Base-by-base conservation (phyloP, 1,140 invertebrate species). In the Drosophila aff. region DNA sequence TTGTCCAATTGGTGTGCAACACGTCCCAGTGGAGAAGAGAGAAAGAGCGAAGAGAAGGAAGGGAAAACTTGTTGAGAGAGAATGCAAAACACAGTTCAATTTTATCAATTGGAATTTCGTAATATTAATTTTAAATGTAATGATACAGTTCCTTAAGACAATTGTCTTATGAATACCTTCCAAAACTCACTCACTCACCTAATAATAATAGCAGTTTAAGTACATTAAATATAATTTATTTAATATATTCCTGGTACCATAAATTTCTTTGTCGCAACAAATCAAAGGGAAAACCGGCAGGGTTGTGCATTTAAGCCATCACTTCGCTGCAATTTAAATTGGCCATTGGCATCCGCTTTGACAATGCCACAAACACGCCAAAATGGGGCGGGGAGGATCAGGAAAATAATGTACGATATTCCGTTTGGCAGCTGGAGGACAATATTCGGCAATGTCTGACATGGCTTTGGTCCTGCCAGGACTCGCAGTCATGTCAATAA, bases 401-500 rank as follows among this genome's bases (percentile, higher is more conserved):
- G 62, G 26, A 47, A 86, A 76, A 76, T 82, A 79, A 82, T 75
- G 66, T 57, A 68, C 59, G 68, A 63, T 71, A 74, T 77, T 80
- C 61, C 61, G 62, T 40, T 44, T 78, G 84, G 76, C 80, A 69
- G 78, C 46, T 85, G 82, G 76, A 82, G 79, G 77, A 81, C 77
- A 65, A 78, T 64, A 72, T 80, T 77, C 78, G 84, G 76, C 62
- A 86, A 61, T 77, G 44, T 33, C 50, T 79, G 69, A 59, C 65
- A 73, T 43, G 69, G 68, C 44, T 60, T 60, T 65, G 47, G 81
- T 46, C 43, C 60, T 71, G 41, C 40, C 59, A 72, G 59, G 46
- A 82, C 67, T 85, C 67, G 76, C 78, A 72, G 84, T 53, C 59
- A 81, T 89, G 81, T 89, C 84, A 84, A 89, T 89, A 90, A 89